A percentile compares a stretch with the other conserved stretches of the same genome.
Conservation (phyloP, 2,797 vertebrate genomes). For the Prunella strophiata region DNA sequence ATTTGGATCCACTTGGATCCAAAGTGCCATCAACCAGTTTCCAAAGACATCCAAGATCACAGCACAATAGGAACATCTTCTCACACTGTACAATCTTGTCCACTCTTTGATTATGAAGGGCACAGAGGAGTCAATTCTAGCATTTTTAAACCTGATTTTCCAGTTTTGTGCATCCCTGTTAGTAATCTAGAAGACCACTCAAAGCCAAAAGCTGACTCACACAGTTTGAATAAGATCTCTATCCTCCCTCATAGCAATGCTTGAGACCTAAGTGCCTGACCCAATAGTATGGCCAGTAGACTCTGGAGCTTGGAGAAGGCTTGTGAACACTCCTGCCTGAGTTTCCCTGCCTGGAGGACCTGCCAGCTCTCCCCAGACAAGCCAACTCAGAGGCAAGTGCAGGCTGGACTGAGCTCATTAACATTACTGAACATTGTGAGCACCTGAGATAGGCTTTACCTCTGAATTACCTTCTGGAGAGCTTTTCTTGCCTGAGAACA, state of each 20-base stretch:
- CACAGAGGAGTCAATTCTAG: neutral
- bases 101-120: neutral
- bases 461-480: neutral
- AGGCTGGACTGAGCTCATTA: neutral
- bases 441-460: neutral
- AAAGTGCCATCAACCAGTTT: neutral
- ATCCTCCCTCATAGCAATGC: neutral
- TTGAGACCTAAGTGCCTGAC: neutral
- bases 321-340: neutral
- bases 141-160: neutral
- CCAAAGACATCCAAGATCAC: neutral
- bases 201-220: neutral
- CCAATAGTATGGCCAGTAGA: rapidly evolving
- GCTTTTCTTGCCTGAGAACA: neutral
- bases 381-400: neutral
- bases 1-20: neutral
- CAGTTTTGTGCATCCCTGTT: neutral
- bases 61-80: neutral
- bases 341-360: neutral
- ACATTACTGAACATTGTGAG: neutral
- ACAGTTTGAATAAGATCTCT: neutral
- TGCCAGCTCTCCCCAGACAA: neutral
- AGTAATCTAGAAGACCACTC: neutral
- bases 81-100: neutral
- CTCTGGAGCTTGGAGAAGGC: neutral